Conservation (phyloP, 2,797 vertebrate species). For the Varecia variegata region DNA sequence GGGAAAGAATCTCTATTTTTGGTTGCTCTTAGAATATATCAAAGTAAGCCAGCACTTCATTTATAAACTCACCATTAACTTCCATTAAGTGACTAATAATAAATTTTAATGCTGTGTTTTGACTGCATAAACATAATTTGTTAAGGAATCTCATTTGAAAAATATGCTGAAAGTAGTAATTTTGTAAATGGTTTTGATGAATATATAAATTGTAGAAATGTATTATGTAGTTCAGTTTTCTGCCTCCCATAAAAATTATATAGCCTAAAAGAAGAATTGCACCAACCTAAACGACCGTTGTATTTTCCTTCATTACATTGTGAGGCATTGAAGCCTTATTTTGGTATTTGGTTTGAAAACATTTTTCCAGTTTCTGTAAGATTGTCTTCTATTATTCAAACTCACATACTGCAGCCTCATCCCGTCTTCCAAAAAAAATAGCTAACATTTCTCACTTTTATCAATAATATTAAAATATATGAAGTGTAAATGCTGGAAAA, state of each 20-base stretch:
- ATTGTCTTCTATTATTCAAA: conserved; percentile 37
- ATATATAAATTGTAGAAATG: conserved; percentile 52
- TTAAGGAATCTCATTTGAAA: conserved; percentile 67
- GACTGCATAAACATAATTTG: conserved; percentile 69
- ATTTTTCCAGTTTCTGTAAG: background rate
- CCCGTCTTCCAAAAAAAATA: background rate
- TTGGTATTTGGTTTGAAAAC: conserved; percentile 48
- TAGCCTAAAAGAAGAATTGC: conserved; percentile 33
- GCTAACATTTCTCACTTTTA: background rate
- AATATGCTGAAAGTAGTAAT: conserved; percentile 70
- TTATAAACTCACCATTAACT: conserved; percentile 73
- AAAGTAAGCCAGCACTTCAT: conserved; percentile 70
- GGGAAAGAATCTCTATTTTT: conserved; percentile 74
- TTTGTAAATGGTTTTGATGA: conserved; percentile 71
- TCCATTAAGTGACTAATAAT: conserved; percentile 75
- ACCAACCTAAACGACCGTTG: background rate
- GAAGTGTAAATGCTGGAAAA: background rate
- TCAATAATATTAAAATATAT: background rate
- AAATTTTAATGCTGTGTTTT: conserved; percentile 72
- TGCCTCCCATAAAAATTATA: conserved; percentile 48
- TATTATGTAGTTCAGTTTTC: conserved; percentile 47
- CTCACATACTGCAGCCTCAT: background rate
- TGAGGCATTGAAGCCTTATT: conserved; percentile 2
- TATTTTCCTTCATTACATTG: background rate
- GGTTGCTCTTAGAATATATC: conserved; percentile 70